Evolutionary conservation across 2,113 vertebrate species (phyloP).

Genomic region (Sander lucioperca): DNA sequence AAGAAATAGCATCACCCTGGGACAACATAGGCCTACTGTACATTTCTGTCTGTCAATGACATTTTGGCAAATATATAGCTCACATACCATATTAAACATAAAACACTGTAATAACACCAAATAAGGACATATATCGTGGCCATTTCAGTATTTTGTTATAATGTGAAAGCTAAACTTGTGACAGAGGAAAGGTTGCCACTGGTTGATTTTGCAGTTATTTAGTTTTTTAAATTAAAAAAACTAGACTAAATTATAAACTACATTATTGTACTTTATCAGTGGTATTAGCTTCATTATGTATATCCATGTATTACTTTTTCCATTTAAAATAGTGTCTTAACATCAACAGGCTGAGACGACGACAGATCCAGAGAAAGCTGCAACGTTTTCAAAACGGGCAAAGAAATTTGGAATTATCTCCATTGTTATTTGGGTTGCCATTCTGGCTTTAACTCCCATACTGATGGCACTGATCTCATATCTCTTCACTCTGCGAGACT

Average conservation of each 20-base stretch:
- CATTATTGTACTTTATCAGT: too few relatives aligned
- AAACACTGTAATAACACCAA: not conserved
- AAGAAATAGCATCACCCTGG: too few relatives aligned
- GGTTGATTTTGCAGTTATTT: not conserved
- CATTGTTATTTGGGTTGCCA: conserved; percentile 73
- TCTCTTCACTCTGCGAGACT: conserved; percentile 82
- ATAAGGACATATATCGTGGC: not conserved
- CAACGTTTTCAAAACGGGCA: conserved; percentile 54
- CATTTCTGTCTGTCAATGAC: not conserved
- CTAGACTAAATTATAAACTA: not conserved
- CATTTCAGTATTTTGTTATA: not conserved
- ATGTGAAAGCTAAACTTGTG: not conserved
- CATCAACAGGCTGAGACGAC: conserved; percentile 49
- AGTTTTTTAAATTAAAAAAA: not conserved
- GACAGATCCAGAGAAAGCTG: accelerated
- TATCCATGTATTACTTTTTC: too few relatives aligned
- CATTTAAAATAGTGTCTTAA: not conserved
- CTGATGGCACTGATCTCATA: conserved; percentile 84
- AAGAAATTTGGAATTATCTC: conserved; percentile 74
- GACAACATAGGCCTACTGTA: not conserved
- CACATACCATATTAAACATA: too few relatives aligned
- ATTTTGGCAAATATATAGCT: not conserved
- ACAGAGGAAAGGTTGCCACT: not conserved
- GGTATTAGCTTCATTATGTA: not conserved
- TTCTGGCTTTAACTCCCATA: conserved; percentile 67